Conservation (phyloP, 2,888 invertebrate species). For the Cylloceria caligata region DNA sequence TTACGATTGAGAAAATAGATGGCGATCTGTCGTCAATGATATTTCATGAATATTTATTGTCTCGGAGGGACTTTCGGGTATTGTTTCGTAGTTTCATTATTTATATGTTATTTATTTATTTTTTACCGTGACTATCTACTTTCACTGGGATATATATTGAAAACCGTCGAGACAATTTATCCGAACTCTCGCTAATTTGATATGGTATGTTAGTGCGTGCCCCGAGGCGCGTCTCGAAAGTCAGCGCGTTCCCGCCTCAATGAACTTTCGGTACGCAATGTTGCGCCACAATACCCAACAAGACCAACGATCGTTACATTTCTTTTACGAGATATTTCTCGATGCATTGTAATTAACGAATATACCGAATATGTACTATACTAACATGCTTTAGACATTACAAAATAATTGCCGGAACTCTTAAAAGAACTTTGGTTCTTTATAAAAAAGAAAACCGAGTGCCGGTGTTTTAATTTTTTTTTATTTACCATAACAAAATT, state of each 20-base stretch:
- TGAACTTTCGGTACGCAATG: constrained; percentile 60
- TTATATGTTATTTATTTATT: too few relatives aligned
- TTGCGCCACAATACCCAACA: constrained; percentile 59
- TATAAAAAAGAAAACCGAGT: background rate
- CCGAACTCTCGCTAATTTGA: constrained; percentile 51
- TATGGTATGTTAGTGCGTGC: constrained; percentile 43
- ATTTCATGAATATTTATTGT: background rate
- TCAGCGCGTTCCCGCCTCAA: constrained; percentile 57
- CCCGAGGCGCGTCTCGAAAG: constrained; percentile 60
- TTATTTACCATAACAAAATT: too few relatives aligned
- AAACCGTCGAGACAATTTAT: constrained; percentile 45
- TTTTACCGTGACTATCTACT: constrained; percentile 37
- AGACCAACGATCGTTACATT: constrained; percentile 45
- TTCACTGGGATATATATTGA: constrained; percentile 42
- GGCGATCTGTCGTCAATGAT: background rate
- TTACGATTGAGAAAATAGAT: background rate
- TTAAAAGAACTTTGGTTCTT: background rate
- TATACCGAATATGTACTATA: background rate
- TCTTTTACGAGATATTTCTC: constrained; percentile 35
- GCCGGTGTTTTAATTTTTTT: background rate
- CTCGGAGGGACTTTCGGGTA: background rate
- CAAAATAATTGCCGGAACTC: background rate
- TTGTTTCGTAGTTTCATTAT: constrained; percentile 28
- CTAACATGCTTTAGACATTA: background rate
- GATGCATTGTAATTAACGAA: background rate